Conservation (phyloP, 1,140 invertebrate genomes). For the Caenorhabditis tropicalis region DNA sequence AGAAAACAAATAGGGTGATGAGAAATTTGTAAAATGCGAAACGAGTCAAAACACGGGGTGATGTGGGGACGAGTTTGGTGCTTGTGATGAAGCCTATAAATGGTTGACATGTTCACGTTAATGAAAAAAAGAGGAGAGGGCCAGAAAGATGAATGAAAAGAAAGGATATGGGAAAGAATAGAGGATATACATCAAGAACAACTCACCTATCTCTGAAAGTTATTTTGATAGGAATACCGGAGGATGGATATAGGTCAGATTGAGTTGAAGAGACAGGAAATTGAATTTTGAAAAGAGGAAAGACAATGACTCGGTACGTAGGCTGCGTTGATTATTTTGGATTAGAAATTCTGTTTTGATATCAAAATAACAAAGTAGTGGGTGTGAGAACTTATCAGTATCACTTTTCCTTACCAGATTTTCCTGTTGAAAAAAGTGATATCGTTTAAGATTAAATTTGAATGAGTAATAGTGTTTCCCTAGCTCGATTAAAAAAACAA, state of each 20-base stretch:
- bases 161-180: background rate
- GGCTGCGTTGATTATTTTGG: slow-evolving; percentile 1
- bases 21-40: background rate
- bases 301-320: background rate
- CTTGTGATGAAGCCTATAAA: slow-evolving; percentile 18
- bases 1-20: background rate
- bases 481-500: background rate
- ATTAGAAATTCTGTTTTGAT: background rate
- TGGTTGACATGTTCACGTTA: slow-evolving; percentile 40
- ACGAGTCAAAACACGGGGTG: background rate
- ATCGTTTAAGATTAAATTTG: no score
- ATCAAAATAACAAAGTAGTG: background rate
- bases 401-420: no score
- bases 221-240: background rate
- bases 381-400: no score
- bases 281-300: background rate
- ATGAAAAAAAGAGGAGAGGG: slow-evolving; percentile 7
- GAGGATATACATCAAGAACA: background rate
- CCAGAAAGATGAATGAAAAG: background rate
- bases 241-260: background rate
- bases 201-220: background rate
- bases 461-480: no score
- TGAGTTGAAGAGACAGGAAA: background rate
- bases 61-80: background rate
- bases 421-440: no score